phyloP scores from a whole-genome alignment of 2,797 vertebrate species.

The Alca torda region DNA sequence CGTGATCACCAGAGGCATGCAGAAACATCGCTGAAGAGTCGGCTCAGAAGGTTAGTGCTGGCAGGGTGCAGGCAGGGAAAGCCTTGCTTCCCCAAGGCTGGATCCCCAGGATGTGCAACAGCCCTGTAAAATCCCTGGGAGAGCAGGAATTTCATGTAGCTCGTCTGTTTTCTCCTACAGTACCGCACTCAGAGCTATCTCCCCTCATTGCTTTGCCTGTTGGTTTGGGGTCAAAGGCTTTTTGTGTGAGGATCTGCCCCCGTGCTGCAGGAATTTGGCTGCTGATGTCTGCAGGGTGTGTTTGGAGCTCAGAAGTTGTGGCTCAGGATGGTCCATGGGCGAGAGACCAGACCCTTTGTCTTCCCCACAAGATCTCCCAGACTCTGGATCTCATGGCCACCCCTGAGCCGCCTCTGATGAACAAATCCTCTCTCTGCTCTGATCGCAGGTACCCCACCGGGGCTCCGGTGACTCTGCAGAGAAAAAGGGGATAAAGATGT shows the following conservation, averaged over 20 bases:
- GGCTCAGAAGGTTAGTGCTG: neutral
- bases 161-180: neutral
- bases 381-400: neutral
- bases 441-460: no score
- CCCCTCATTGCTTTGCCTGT: neutral
- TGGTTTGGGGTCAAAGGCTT: neutral
- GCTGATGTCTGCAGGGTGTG: neutral
- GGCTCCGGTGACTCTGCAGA: neutral
- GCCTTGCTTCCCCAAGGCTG: neutral
- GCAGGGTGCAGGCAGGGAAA: neutral
- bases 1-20: neutral
- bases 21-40: neutral
- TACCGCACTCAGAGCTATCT: neutral
- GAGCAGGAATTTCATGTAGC: neutral
- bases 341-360: fast-evolving
- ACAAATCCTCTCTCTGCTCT: neutral
- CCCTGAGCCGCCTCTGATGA: neutral
- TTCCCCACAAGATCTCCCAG: neutral
- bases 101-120: neutral
- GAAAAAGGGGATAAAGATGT: neutral
- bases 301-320: neutral
- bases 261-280: neutral
- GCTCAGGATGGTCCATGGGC: neutral
- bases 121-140: neutral
- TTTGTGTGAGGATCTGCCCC: neutral